Evolutionary conservation across 2,888 invertebrate genomes (phyloP).

Genomic region (Eupithecia insigniata): DNA sequence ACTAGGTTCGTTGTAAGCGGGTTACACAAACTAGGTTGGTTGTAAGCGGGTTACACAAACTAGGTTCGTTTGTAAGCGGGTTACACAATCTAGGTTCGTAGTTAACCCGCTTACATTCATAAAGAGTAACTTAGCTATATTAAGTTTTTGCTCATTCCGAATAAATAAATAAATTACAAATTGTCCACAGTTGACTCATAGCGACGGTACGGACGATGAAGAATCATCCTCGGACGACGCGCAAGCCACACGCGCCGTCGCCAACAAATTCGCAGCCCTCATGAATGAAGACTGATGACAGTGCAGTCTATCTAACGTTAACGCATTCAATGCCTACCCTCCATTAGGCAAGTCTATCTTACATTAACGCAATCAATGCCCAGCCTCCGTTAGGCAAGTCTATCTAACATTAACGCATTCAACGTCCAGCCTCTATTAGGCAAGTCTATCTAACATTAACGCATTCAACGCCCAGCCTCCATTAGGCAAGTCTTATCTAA

Average conservation of each 20-base stretch:
- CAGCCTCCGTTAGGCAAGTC: too few relatives aligned
- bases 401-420: neutral
- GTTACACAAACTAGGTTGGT: too few relatives aligned
- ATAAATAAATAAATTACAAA: too few relatives aligned
- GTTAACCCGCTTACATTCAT: too few relatives aligned
- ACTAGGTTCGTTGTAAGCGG: too few relatives aligned
- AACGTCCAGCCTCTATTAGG: too few relatives aligned
- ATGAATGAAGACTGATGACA: neutral
- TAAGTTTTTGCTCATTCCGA: too few relatives aligned
- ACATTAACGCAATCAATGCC: neutral
- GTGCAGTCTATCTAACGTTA: neutral
- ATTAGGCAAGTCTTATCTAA: neutral
- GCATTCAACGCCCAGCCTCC: too few relatives aligned
- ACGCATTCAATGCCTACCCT: neutral
- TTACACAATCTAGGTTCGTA: too few relatives aligned
- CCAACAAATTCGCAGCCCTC: conserved; percentile 24
- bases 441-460: neutral
- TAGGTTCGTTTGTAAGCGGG: too few relatives aligned
- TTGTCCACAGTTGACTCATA: neutral
- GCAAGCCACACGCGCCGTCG: conserved; percentile 11
- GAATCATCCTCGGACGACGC: neutral
- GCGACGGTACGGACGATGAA: conserved; percentile 13
- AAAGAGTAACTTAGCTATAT: too few relatives aligned
- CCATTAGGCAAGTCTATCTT: neutral
- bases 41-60: too few relatives aligned